Evolutionary conservation across 2,113 vertebrate genomes (phyloP).

Genomic region (Takifugu bimaculatus): DNA sequence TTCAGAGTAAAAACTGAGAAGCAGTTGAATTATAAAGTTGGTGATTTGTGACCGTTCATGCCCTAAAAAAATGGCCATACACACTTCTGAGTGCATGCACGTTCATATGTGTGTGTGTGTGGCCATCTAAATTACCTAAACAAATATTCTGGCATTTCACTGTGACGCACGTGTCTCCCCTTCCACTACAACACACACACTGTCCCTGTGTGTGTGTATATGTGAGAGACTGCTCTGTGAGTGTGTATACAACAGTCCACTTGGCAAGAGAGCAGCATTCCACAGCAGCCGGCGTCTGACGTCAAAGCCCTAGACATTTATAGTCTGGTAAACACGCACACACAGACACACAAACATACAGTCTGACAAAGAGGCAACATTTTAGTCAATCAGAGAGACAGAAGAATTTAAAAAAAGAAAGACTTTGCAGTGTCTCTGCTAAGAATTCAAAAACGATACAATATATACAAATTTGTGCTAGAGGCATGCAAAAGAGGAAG

Average conservation of each 20-base stretch:
- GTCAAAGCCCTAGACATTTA: slow-evolving; percentile 69
- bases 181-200: slow-evolving; percentile 57
- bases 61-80: not conserved
- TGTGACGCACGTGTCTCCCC: slow-evolving; percentile 67
- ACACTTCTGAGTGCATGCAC: not conserved
- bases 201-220: slow-evolving; percentile 25
- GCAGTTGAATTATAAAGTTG: not conserved
- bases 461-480: not conserved
- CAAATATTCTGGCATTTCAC: slow-evolving; percentile 65
- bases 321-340: slow-evolving; percentile 67
- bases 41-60: slow-evolving; percentile 13
- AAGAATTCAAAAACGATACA: not conserved
- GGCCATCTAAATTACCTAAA: slow-evolving; percentile 62
- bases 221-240: slow-evolving; percentile 18
- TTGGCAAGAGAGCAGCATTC: slow-evolving; percentile 66
- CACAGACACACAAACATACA: slow-evolving; percentile 28
- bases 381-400: slow-evolving; percentile 19
- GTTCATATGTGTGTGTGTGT: slow-evolving; percentile 14
- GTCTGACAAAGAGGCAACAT: slow-evolving; percentile 36
- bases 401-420: slow-evolving; percentile 11
- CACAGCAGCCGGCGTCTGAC: slow-evolving; percentile 70
- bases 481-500: not conserved
- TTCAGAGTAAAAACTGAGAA: slow-evolving; percentile 9
- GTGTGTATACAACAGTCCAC: slow-evolving; percentile 47
- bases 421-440: not conserved